A percentile compares a stretch with the other conserved stretches of the same genome.
Conservation (phyloP, 2,797 vertebrate species). For the Lepilemur ruficaudatus region DNA sequence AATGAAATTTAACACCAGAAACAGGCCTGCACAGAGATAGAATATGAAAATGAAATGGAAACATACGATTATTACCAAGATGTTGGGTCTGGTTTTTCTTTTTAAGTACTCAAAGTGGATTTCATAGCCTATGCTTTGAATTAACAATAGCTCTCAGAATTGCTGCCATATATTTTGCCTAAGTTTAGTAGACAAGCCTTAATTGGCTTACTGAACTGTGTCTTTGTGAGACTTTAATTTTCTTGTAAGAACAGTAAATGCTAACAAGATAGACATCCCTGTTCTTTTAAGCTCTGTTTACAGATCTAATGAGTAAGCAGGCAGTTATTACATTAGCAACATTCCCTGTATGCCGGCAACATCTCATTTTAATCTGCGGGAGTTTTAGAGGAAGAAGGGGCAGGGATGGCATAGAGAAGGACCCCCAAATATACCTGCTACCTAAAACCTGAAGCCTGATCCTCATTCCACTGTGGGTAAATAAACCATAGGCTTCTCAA, state of each 20-base stretch:
- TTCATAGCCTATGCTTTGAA: background rate
- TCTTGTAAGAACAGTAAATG: conserved; percentile 57
- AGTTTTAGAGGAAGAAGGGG: background rate
- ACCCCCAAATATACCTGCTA: background rate
- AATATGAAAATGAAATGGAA: conserved; percentile 39
- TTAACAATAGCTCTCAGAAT: conserved; percentile 49
- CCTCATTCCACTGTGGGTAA: background rate
- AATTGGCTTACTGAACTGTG: conserved; percentile 47
- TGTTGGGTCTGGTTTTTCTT: background rate
- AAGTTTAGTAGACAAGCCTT: conserved; percentile 44
- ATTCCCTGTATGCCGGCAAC: background rate
- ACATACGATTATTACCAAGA: background rate
- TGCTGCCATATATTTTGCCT: conserved; percentile 44
- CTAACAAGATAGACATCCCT: conserved; percentile 38
- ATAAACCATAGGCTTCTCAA: background rate
- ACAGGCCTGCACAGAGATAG: background rate
- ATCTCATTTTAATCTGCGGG: conserved; percentile 4
- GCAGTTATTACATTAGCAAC: conserved; percentile 50
- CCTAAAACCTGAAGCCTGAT: background rate
- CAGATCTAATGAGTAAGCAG: conserved; percentile 49
- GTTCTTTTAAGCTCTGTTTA: conserved; percentile 57
- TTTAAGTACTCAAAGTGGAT: conserved; percentile 22
- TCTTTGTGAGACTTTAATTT: conserved; percentile 58
- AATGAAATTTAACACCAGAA: conserved; percentile 24
- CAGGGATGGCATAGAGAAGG: background rate